Base-by-base conservation (phyloP, 2,113 vertebrate genomes). In the Apteryx owenii region DNA sequence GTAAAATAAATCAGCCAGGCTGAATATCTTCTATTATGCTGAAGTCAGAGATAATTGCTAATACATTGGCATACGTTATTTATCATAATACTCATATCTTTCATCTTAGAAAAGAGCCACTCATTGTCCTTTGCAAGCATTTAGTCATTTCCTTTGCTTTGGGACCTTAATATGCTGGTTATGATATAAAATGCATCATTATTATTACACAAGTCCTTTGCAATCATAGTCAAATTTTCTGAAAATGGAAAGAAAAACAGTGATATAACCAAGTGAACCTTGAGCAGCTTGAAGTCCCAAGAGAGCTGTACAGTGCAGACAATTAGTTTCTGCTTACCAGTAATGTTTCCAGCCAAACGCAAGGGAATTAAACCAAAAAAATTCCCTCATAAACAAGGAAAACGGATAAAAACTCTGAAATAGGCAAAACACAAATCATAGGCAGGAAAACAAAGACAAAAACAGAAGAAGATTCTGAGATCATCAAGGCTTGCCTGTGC, bases 261-360 rank as follows among this genome's bases (percentile, higher is more conserved):
- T 16, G 71, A 42, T 29, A 72, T 25, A 95, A 85, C 64, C 22
- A 85, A 88, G 60, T n/a, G 75, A 96, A 92, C 73, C n/a, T 91
- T 7, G 21, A 70, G 44, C 26, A 91, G 42, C 54, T 51, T 8
- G 2, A 75, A 93, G 54, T 85, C 66, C 54, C 82, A 88, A 70
- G 92, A 78, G 80, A 91, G 50, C 33, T 50, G 28, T 85, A 51
- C 40, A 48, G 10, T 58, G 46, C 85, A 95, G 92, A 95, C 85
- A 85, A 93, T 96, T 95, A 94, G 91, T 83, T 97, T 94, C 89
- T 95, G 89, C 89, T 93, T 95, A 93, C 84, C 0, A 0, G 36
- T 81, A 93, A 82, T 66, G 75, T 85, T 91, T 80, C 64, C 54
- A 91, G 78, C 78, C 71, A 93, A 94, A 85, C 31, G 38, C 29